A percentile compares a stretch with the other conserved stretches of the same genome.
Conservation (phyloP, 2,797 vertebrate genomes). For the Silurus aristotelis region DNA sequence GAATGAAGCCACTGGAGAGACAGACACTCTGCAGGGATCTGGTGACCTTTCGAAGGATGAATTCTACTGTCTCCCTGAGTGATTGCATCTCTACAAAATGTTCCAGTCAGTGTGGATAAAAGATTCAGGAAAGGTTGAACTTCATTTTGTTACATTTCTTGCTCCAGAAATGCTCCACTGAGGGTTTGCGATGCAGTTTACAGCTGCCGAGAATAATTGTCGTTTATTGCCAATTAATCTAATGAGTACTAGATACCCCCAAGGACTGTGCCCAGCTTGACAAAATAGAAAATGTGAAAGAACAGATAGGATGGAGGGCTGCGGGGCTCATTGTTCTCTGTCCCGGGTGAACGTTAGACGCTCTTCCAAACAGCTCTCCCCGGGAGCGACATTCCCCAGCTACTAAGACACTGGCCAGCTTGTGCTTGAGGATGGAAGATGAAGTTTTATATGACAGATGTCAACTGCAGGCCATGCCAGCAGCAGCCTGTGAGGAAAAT, state of each 20-base stretch:
- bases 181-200: constrained; percentile 64
- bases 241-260: constrained; percentile 77
- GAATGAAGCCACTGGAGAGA: constrained; percentile 63
- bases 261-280: constrained; percentile 67
- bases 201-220: constrained; percentile 77
- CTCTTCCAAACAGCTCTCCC: constrained; percentile 36
- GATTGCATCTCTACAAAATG: constrained; percentile 65
- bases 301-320: constrained; percentile 38
- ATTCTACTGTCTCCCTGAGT: constrained; percentile 59
- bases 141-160: constrained; percentile 62
- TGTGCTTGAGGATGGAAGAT: constrained; percentile 54
- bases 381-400: constrained; percentile 40
- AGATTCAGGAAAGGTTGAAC: constrained; percentile 55
- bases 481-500: constrained; percentile 60
- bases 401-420: constrained; percentile 40
- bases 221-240: constrained; percentile 81
- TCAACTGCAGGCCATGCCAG: constrained; percentile 65
- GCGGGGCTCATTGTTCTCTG: constrained; percentile 14
- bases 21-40: constrained; percentile 60
- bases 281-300: constrained; percentile 60
- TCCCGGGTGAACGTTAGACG: constrained; percentile 25
- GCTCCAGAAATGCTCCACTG: constrained; percentile 57
- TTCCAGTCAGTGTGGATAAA: constrained; percentile 46
- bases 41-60: constrained; percentile 60
- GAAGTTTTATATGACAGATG: constrained; percentile 64